Evolutionary conservation across 2,888 invertebrate genomes (phyloP).

Genomic region (Agelastica alni): DNA sequence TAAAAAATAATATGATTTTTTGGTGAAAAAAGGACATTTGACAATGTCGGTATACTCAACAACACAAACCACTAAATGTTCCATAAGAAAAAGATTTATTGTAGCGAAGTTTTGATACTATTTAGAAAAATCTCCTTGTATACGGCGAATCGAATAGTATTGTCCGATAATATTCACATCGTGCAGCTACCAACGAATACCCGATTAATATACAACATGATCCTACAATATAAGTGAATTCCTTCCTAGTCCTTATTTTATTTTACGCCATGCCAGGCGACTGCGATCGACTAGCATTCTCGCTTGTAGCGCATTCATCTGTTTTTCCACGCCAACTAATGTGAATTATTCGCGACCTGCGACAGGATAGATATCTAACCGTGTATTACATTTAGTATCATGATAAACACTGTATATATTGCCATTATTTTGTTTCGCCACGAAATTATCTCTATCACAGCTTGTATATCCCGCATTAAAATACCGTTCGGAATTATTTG

Average conservation of each 20-base stretch:
- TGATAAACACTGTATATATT: slow-evolving; percentile 33
- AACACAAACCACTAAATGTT: too few species aligned
- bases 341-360: slow-evolving; percentile 35
- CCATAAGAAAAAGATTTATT: too few species aligned
- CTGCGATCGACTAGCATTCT: slow-evolving; percentile 19
- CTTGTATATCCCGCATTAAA: slow-evolving; percentile 8
- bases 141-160: too few species aligned
- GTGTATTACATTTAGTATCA: slow-evolving; percentile 36
- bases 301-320: slow-evolving; percentile 21
- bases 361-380: slow-evolving; percentile 29
- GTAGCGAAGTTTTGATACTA: too few species aligned
- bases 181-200: slow-evolving; percentile 31
- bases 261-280: background rate
- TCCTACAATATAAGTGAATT: slow-evolving; percentile 31
- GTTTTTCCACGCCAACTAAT: slow-evolving; percentile 34
- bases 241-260: slow-evolving; percentile 37
- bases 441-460: slow-evolving; percentile 16
- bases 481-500: too few species aligned
- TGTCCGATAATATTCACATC: slow-evolving; percentile 40
- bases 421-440: slow-evolving; percentile 24
- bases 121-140: too few species aligned
- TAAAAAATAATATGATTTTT: too few species aligned
- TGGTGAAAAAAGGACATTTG: too few species aligned
- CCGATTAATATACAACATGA: slow-evolving; percentile 39
- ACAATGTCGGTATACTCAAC: too few species aligned